A percentile compares a stretch with the other conserved stretches of the same genome.
These are phyloP conservation scores for Brevimyrus niger DNA, from an alignment of 2,113 vertebrate genomes.

Conservation along the genomic window DNA sequence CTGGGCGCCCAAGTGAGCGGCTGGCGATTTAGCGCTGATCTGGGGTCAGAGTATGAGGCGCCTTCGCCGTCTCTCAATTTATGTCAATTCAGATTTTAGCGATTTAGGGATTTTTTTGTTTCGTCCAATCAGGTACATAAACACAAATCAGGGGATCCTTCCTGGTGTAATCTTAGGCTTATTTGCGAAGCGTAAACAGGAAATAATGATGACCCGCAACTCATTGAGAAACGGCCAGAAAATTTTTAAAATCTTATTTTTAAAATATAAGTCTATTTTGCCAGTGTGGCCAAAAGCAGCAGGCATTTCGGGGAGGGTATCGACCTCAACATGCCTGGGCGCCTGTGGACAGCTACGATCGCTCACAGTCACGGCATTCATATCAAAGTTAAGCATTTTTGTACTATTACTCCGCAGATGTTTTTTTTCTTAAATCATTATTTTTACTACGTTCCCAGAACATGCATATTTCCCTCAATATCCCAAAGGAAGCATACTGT, in stretches of 20 bases:
- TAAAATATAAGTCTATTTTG: background rate
- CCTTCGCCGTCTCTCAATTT: slow-evolving; percentile 36
- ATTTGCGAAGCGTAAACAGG: slow-evolving; percentile 11
- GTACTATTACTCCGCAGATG: background rate
- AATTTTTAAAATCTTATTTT: background rate
- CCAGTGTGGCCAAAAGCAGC: background rate
- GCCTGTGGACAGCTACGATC: background rate
- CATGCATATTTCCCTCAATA: background rate
- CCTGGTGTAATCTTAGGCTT: background rate
- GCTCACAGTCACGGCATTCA: background rate
- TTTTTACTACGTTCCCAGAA: background rate
- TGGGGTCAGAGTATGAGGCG: background rate
- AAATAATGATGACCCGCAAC: background rate
- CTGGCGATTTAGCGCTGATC: background rate
- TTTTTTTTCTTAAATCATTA: background rate
- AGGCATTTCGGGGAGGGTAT: background rate
- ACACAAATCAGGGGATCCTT: background rate
- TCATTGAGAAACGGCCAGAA: background rate
- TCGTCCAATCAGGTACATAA: slow-evolving; percentile 6
- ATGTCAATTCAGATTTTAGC: background rate
- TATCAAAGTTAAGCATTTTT: slow-evolving; percentile 12
- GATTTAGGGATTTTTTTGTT: background rate
- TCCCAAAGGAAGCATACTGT: slow-evolving; percentile 9
- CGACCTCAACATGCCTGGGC: background rate
- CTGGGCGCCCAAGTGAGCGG: background rate